Conservation (phyloP, 2,888 invertebrate genomes). For the Plemyria rubiginata region DNA sequence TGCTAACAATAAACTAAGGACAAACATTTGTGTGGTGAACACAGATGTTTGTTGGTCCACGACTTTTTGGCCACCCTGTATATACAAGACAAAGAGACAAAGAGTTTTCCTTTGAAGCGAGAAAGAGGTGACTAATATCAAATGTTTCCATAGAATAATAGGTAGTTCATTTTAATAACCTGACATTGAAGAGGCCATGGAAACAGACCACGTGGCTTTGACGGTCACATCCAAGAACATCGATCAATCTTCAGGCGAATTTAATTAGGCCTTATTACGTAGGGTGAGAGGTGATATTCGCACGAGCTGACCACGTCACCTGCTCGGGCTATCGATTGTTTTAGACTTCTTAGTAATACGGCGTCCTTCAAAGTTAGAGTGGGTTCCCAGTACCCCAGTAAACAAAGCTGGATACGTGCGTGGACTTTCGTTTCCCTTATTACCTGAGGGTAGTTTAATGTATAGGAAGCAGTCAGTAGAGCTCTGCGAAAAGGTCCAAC, state of each 20-base stretch:
- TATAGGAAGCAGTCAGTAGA: too few relatives aligned
- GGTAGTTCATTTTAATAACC: not conserved
- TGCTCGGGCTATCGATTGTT: constrained; percentile 20
- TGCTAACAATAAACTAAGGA: too few relatives aligned
- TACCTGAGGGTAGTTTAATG: not conserved
- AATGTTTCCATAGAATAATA: too few relatives aligned
- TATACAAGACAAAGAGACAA: too few relatives aligned
- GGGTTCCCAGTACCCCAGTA: not conserved
- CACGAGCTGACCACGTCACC: constrained; percentile 11
- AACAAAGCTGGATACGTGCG: constrained; percentile 3
- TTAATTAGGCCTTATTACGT: constrained; percentile 22
- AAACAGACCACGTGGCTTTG: constrained; percentile 18
- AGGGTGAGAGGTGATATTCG: constrained; percentile 11
- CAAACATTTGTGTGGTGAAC: too few relatives aligned
- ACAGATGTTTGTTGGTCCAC: too few relatives aligned
- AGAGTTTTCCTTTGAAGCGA: too few relatives aligned
- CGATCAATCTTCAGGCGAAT: constrained; percentile 21
- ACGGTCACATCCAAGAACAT: constrained; percentile 25
- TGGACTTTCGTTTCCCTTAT: constrained; percentile 1
- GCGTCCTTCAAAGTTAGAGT: constrained; percentile 10
- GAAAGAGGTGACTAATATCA: too few relatives aligned
- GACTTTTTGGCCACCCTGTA: too few relatives aligned
- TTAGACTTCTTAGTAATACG: constrained; percentile 4
- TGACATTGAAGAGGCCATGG: constrained; percentile 21
- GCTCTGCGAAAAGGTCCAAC: too few relatives aligned